Conservation (phyloP, 2,797 vertebrate genomes). For the Tympanoctomys barrerae region DNA sequence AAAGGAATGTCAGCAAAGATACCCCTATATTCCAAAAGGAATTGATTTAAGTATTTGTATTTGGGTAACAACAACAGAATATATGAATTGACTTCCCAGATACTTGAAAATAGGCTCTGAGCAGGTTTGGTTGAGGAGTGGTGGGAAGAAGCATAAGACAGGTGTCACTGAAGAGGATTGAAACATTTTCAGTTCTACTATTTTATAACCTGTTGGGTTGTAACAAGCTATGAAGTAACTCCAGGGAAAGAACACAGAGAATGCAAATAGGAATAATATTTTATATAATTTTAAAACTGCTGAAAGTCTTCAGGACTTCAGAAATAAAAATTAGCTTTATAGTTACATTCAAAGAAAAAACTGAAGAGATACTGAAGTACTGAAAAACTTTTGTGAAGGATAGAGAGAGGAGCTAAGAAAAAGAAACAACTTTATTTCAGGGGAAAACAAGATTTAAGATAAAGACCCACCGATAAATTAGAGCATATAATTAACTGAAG, state of each 20-base stretch:
- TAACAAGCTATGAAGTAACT: background rate
- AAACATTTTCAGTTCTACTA: background rate
- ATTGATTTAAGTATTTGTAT: background rate
- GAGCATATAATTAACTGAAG: background rate
- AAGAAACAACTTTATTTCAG: conserved; percentile 5
- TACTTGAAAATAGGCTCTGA: background rate
- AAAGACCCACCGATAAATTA: background rate
- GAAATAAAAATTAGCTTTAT: conserved; percentile 43
- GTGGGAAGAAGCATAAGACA: background rate
- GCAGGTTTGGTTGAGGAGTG: background rate
- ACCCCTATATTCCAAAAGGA: background rate
- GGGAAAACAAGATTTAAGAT: background rate
- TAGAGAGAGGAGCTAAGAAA: background rate
- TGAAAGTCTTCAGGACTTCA: background rate
- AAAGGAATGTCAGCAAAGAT: background rate
- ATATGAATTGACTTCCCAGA: background rate
- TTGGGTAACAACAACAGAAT: background rate
- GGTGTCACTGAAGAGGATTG: background rate
- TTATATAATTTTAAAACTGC: background rate
- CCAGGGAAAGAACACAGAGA: background rate
- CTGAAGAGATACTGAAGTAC: background rate
- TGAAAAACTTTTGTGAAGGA: background rate
- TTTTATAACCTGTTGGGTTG: background rate
- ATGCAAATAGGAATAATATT: background rate
- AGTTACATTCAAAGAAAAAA: background rate